Evolutionary conservation across 2,797 vertebrate genomes (phyloP).

Genomic region (Siniperca obscura): DNA sequence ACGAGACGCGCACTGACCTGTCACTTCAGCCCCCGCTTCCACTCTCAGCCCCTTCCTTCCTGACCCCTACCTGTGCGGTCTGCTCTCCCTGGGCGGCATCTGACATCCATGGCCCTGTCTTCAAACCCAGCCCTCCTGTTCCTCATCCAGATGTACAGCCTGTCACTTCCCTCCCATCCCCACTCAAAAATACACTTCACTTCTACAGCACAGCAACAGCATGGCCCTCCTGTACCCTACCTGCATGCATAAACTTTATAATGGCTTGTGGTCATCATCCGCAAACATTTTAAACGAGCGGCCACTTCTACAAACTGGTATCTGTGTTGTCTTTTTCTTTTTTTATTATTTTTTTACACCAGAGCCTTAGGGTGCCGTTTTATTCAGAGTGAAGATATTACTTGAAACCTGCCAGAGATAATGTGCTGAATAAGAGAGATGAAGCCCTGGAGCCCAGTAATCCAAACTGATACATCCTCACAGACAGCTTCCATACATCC

Average conservation of each 20-base stretch:
- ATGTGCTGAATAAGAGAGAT: conserved; percentile 57
- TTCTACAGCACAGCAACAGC: conserved; percentile 25
- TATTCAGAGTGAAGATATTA: conserved; percentile 54
- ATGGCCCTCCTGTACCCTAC: not conserved
- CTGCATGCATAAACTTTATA: conserved; percentile 21
- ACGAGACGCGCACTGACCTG: conserved; percentile 73
- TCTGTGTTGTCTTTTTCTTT: conserved; percentile 17
- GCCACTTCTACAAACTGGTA: conserved; percentile 1
- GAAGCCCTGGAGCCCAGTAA: conserved; percentile 48
- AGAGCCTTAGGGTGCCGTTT: conserved; percentile 46
- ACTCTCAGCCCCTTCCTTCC: conserved; percentile 21
- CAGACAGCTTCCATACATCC: conserved; percentile 49
- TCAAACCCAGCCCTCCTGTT: conserved; percentile 33
- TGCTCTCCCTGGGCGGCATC: conserved; percentile 48
- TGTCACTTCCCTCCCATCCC: conserved; percentile 41
- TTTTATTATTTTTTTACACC: not conserved
- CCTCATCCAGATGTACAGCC: conserved; percentile 28
- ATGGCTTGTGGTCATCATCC: conserved; percentile 14
- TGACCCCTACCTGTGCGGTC: conserved; percentile 54
- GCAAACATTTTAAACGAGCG: conserved; percentile 10
- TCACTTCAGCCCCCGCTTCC: conserved; percentile 53
- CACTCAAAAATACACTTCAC: conserved; percentile 28
- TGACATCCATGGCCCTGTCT: conserved; percentile 54
- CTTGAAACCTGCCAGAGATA: conserved; percentile 58
- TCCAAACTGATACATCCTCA: conserved; percentile 58